Evolutionary conservation across 2,888 invertebrate species (phyloP).

Genomic region (Kryphioiulus occultus): DNA sequence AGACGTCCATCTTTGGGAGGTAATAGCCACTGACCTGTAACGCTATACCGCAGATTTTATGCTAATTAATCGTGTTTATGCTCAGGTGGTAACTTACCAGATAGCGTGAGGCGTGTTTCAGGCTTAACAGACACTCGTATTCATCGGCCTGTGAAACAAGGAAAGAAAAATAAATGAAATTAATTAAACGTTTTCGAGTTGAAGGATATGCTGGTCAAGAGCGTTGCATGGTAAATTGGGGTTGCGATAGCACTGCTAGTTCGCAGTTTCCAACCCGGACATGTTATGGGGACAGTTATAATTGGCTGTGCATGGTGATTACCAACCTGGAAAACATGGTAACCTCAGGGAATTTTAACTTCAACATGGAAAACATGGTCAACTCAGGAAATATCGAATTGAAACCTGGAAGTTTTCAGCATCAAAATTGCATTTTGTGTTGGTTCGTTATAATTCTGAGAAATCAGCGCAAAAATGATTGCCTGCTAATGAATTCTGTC

Average conservation of each 20-base stretch:
- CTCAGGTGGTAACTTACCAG: slow-evolving; percentile 57
- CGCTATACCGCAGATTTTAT: background rate
- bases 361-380: no score
- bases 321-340: no score
- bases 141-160: slow-evolving; percentile 71
- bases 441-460: no score
- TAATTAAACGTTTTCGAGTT: background rate
- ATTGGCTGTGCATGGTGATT: no score
- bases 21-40: slow-evolving; percentile 13
- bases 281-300: no score
- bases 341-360: no score
- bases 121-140: slow-evolving; percentile 86
- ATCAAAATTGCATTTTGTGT: no score
- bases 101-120: slow-evolving; percentile 66
- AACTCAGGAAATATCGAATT: no score
- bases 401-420: no score
- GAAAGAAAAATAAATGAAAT: slow-evolving; percentile 53
- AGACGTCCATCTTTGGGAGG: slow-evolving; percentile 20
- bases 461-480: no score
- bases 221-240: background rate
- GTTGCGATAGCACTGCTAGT: background rate
- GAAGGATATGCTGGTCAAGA: background rate
- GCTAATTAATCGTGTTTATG: slow-evolving; percentile 27
- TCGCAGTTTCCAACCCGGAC: no score
- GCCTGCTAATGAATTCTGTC: no score